Percentiles rank a stretch among this genome's conserved stretches.
These are phyloP conservation scores for Dione vanillae DNA, from an alignment of 2,888 invertebrate species.

Conservation along the genomic window DNA sequence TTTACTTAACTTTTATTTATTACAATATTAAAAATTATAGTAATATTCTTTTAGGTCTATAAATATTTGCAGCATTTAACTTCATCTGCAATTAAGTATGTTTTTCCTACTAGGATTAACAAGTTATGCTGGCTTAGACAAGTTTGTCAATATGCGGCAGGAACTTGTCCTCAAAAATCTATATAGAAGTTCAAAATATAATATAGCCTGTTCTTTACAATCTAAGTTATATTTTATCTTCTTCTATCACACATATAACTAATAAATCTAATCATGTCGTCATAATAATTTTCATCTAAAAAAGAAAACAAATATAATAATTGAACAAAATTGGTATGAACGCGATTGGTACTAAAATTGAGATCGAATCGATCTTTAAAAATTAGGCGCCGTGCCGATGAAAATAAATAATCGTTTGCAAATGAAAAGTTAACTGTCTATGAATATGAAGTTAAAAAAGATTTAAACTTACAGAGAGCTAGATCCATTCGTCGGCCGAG, in stretches of 20 bases:
- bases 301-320: constrained; percentile 39
- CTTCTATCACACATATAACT: constrained; percentile 14
- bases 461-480: constrained; percentile 90
- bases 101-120: constrained; percentile 2
- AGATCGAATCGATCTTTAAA: constrained; percentile 58
- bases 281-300: constrained; percentile 28
- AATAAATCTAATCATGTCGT: constrained; percentile 8
- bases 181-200: neutral
- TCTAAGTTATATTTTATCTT: constrained; percentile 1
- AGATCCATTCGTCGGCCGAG: constrained; percentile 91
- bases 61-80: neutral
- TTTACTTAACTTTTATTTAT: neutral
- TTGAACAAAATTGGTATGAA: constrained; percentile 49
- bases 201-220: neutral
- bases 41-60: neutral
- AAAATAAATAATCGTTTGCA: constrained; percentile 79
- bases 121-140: neutral
- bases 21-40: neutral
- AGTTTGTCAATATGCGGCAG: neutral
- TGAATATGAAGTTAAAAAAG: constrained; percentile 51
- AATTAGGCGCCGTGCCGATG: constrained; percentile 79
- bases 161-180: neutral
- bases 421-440: constrained; percentile 79
- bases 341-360: constrained; percentile 48
- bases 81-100: neutral